Evolutionary conservation across 1,140 invertebrate genomes (phyloP), one percentile per base, ranked within the genome.

Genomic region (Drosophila obscura): DNA sequence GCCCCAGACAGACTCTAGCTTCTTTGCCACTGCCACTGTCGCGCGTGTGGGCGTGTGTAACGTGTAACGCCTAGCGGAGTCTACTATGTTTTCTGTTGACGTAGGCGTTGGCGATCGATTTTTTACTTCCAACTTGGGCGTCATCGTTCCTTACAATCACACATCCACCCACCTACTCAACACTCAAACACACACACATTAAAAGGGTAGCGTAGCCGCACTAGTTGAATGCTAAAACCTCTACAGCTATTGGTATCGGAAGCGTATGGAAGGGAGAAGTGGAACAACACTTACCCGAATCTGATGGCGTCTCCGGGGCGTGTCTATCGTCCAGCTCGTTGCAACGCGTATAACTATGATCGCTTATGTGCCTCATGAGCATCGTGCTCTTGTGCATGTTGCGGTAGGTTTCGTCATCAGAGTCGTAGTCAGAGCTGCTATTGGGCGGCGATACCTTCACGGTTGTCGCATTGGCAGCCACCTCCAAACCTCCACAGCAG

Each of bases 261-360:
- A 48, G 53, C 31, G n/a, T 8, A 31, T 11, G n/a, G 9, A 19
- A 19, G n/a, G n/a, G 22, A 28, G 15, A 5, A 7, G 59, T 2
- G 41, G 55, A 68, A 8, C 28, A 43, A 24, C 83, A 95, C 95
- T 95, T 92, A 96, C 96, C 96, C 57, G 96, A 97, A 94, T 97
- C 96, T 3, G 96, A 97, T 48, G 96, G 96, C 66, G 96, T 97
- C 77, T 96, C 95, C 3, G 96, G 94, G 46, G 95, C 63, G 44
- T 65, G 67, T 58, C 73, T 51, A 39, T 76, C 73, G 95, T 43
- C 95, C 93, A 71, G 77, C 71, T 91, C 90, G 16, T 85, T 91
- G 80, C 92, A 93, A 76, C 94, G 94, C 65, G 93, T 96, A 90
- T 96, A 96, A 62, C 95, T 95, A 81, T 96, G 96, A 91, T 96